Conservation (phyloP, 2,888 invertebrate genomes). For the Melanotus villosus region DNA sequence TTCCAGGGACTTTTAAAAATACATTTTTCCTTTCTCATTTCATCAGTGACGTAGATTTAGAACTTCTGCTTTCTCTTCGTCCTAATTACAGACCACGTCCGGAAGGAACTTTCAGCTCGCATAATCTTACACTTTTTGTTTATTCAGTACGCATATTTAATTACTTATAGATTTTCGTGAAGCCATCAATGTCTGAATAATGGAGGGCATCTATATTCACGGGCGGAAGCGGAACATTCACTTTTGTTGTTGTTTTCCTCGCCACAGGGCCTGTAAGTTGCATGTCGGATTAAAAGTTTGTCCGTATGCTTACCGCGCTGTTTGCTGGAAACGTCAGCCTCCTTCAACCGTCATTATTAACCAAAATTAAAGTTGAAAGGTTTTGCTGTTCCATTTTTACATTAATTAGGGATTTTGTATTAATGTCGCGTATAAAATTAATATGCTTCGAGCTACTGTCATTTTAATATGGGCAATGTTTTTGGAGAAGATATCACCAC, state of each 20-base stretch:
- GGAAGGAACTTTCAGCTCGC: constrained; percentile 14
- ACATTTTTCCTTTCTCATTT: no score
- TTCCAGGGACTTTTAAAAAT: no score
- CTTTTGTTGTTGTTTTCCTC: constrained; percentile 44
- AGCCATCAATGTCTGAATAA: constrained; percentile 57
- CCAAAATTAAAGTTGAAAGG: constrained; percentile 24
- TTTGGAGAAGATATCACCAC: no score
- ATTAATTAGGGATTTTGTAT: background rate
- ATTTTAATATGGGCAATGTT: no score
- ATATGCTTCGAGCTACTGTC: no score
- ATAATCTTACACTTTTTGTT: constrained; percentile 49
- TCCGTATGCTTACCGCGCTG: constrained; percentile 29
- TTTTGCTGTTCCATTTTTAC: constrained; percentile 10
- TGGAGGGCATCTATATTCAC: constrained; percentile 56
- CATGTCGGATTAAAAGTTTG: constrained; percentile 53
- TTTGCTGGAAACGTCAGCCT: constrained; percentile 38
- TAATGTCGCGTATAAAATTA: no score
- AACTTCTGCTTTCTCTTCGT: background rate
- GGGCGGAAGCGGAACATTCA: constrained; percentile 49
- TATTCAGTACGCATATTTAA: constrained; percentile 58
- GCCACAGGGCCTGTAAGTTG: constrained; percentile 49
- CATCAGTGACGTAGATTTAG: no score
- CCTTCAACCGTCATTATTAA: constrained; percentile 35
- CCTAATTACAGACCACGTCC: constrained; percentile 32
- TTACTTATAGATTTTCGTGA: constrained; percentile 55